Base-by-base conservation (phyloP, 2,113 vertebrate species). In the Halcyon senegalensis region DNA sequence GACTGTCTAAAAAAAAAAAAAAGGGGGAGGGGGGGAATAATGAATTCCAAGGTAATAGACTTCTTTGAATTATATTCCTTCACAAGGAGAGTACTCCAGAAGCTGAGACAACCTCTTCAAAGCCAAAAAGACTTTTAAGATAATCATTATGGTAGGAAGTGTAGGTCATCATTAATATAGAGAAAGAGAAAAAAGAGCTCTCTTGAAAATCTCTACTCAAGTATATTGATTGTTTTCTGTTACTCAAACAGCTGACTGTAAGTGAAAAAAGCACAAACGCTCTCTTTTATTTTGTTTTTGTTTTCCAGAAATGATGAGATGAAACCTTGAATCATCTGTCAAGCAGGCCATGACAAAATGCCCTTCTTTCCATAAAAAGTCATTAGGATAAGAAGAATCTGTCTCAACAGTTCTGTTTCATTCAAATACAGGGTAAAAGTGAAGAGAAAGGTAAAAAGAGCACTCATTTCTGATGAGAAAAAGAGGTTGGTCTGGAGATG, bases 61-160 rank as follows among this genome's bases (percentile, higher is more conserved):
- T 95, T 94, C 79, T 97, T 93, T 14, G 28, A 87, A 88, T 96
- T 93, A 60, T 94, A 95, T 93, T 97, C 83, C 87, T 97, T 96
- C 80, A 90, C 53, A 97, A 95, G 91, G 88, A 92, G 53, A 93
- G 91, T 94, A 96, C 93, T 91, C 91, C 94, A 95, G 77, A 87
- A 84, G 44, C 93, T 97, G 89, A 98, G 97, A 96, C 7, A 88
- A 92, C 27, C 85, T 97, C 91, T 94, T 95, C 90, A 97, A 97
- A 97, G 87, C 85, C 89, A 96, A 96, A 97, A 96, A 97, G 77
- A 96, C 87, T 97, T 97, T 96, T 92, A 96, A 96, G 93, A 89
- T 93, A 97, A 97, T 96, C 70, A 94, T 98, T 98, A 96, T 59
- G 25, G 75, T 89, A 82, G 90, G 85, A 97, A 97, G 94, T 76